phyloP scores from a whole-genome alignment of 2,888 invertebrate genomes.

The Eristalis pertinax region DNA sequence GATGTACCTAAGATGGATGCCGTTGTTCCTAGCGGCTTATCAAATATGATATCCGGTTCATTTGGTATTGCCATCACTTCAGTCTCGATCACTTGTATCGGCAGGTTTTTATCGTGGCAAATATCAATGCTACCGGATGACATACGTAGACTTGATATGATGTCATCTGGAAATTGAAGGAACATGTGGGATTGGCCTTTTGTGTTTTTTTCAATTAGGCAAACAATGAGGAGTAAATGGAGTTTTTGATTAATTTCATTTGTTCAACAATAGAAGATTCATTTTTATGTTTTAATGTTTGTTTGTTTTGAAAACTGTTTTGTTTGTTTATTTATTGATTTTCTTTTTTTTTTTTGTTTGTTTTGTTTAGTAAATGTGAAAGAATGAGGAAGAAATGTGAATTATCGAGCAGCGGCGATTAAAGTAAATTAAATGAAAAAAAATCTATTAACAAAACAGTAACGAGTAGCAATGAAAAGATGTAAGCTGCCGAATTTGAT shows the following conservation, averaged over 20 bases:
- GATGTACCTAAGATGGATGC: conserved; percentile 50
- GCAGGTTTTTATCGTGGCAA: conserved; percentile 60
- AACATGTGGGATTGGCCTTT: conserved; percentile 71
- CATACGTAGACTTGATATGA: conserved; percentile 67
- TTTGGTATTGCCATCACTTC: conserved; percentile 67
- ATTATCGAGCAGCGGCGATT: conserved; percentile 37
- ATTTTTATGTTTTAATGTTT: conserved; percentile 30
- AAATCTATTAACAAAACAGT: background rate
- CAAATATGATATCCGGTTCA: conserved; percentile 66
- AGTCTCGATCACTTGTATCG: conserved; percentile 67
- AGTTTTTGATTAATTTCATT: conserved; percentile 69
- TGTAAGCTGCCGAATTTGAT: too few relatives aligned
- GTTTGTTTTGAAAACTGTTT: background rate
- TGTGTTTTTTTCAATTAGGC: conserved; percentile 63
- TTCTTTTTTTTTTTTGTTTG: background rate
- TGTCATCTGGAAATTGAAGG: conserved; percentile 72
- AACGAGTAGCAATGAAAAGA: background rate
- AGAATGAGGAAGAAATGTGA: background rate
- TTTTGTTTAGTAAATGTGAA: background rate
- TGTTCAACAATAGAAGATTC: conserved; percentile 60
- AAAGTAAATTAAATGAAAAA: conserved; percentile 42
- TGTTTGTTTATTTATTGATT: background rate
- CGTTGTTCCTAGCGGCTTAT: conserved; percentile 60
- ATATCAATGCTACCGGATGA: conserved; percentile 65
- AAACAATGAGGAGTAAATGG: conserved; percentile 70